phyloP scores from a whole-genome alignment of 1,140 invertebrate genomes.

The Chlorops oryzae region DNA sequence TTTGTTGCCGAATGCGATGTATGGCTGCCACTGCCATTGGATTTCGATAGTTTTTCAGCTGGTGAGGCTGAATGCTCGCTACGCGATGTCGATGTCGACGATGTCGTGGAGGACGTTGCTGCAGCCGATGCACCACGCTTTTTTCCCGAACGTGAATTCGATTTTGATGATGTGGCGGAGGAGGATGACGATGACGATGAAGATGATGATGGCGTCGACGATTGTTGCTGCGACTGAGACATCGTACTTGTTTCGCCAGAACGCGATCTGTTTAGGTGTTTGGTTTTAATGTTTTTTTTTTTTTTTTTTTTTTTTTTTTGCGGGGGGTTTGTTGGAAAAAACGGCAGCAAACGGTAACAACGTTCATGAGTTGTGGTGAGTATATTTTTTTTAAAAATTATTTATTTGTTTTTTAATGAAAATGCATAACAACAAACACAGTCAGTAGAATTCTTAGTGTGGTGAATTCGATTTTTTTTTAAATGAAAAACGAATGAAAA shows the following conservation, averaged over 20 bases:
- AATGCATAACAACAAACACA: too few species aligned
- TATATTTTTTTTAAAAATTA: too few species aligned
- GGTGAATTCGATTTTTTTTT: too few species aligned
- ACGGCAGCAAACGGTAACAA: too few species aligned
- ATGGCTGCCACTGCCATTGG: too few species aligned
- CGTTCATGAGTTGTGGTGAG: too few species aligned
- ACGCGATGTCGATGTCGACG: neutral
- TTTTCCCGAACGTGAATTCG: conserved; percentile 38
- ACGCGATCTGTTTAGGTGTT: conserved; percentile 30
- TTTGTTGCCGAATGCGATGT: neutral
- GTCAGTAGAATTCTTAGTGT: too few species aligned
- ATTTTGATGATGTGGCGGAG: conserved; percentile 21
- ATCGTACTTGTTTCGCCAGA: conserved; percentile 38
- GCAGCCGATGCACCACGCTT: conserved; percentile 30
- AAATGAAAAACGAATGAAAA: too few species aligned
- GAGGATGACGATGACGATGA: conserved; percentile 20
- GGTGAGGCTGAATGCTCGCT: conserved; percentile 9
- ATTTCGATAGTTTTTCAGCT: conserved; percentile 11
- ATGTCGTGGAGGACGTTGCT: neutral
- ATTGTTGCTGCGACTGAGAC: conserved; percentile 21
- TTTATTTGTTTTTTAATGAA: too few species aligned
- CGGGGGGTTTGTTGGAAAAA: too few species aligned
- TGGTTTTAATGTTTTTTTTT: conserved; percentile 1
- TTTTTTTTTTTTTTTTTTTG: conserved; percentile 2
- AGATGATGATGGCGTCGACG: conserved; percentile 14